Base-by-base conservation (phyloP, 2,888 invertebrate genomes). In the Vannuccia rotundouncinata region DNA sequence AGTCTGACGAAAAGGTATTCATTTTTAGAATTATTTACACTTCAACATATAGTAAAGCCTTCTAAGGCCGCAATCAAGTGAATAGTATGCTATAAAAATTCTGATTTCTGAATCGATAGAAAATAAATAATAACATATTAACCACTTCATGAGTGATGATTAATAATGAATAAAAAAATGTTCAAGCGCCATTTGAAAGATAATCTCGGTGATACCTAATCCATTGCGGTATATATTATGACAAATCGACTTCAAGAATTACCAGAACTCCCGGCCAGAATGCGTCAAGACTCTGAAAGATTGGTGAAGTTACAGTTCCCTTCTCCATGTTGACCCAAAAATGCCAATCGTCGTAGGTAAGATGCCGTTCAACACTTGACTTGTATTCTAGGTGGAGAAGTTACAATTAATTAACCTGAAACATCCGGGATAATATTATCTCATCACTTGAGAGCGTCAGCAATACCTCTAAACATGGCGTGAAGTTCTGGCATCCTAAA, bases 261-360 rank as follows among this genome's bases (percentile, higher is more conserved):
- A 90, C 90, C 80, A 98, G 90, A 30, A 99, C 91, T 0, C 99
- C 98, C 0, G 99, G 99, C 96, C 97, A 99, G 87, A 94, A 99
- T 0, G 98, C 94, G 89, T 99, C 99, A 28, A 99, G 90, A 0
- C 96, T 97, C 87, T 99, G 98, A 88, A 98, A 99, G n/a, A 98
- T 93, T 0, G 98, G 97, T 84, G 96, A 89, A 0, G 97, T 95
- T 1, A 98, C 93, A 86, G 94, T 93, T 0, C 95, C 98, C 85
- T 95, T 94, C 74, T 92, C 91, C 98, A 99, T 99, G n/a, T 95
- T 94, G 0, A 95, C 98, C 98, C 98, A 99, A 84, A 98, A 91
- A 87, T 96, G 95, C 98, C 99, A 99, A 87, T 99, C 97, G 84
- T 95, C 96, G 85, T 93, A 92, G 85, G 94, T 93, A 84, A 98